Evolutionary conservation across 2,113 vertebrate species (phyloP).

Genomic region (Pelvicachromis taeniatus): DNA sequence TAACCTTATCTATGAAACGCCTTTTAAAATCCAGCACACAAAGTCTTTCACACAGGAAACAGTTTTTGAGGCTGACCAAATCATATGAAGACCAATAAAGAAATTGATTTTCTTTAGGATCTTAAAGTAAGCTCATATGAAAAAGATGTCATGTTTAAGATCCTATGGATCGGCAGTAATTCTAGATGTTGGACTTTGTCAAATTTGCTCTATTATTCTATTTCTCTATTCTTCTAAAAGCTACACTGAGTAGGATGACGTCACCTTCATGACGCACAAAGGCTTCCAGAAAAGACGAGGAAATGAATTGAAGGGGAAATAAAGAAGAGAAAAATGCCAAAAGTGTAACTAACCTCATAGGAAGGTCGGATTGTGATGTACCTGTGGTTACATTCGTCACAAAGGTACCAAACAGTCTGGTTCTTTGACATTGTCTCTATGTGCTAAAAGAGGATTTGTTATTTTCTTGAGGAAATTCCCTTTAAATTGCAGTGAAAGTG

Average conservation of each 20-base stretch:
- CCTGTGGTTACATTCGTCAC: not conserved
- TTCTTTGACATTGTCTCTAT: not conserved
- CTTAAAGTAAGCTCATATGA: too few relatives aligned
- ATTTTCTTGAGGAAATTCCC: too few relatives aligned
- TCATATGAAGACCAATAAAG: not conserved
- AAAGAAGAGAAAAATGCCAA: not conserved
- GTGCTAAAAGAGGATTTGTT: not conserved
- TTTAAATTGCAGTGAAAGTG: too few relatives aligned
- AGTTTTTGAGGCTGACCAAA: not conserved
- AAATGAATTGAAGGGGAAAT: not conserved
- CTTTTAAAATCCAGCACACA: not conserved
- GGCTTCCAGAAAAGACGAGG: not conserved
- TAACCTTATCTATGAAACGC: not conserved
- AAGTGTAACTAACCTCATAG: not conserved
- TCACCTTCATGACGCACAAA: fast-evolving
- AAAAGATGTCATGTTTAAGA: not conserved
- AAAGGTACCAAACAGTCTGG: not conserved
- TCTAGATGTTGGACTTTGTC: not conserved
- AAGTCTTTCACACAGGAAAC: fast-evolving
- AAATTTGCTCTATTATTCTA: not conserved
- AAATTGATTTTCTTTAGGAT: not conserved
- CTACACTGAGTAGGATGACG: not conserved
- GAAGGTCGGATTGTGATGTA: not conserved
- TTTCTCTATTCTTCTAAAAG: not conserved
- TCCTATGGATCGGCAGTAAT: not conserved